These are phyloP conservation scores for Serripes groenlandicus DNA, from an alignment of 2,888 invertebrate genomes.

Conservation along the genomic window DNA sequence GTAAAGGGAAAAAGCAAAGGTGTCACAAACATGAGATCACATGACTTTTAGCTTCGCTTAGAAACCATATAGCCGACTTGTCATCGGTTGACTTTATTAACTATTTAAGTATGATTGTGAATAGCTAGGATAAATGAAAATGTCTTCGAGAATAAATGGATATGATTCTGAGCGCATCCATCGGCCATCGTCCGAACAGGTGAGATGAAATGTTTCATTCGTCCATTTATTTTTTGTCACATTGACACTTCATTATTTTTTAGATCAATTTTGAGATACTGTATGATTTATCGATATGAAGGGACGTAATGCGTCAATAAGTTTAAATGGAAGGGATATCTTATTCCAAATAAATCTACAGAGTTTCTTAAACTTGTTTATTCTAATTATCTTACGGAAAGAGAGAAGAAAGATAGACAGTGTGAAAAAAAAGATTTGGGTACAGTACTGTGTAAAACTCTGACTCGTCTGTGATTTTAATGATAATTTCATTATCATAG, in stretches of 20 bases:
- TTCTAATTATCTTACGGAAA: too few relatives aligned
- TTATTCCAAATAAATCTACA: constrained; percentile 2
- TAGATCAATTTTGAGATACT: neutral
- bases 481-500: neutral
- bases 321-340: neutral
- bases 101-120: constrained; percentile 13
- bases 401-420: too few relatives aligned
- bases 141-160: constrained; percentile 67
- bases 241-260: constrained; percentile 12
- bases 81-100: constrained; percentile 55
- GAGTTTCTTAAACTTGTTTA: too few relatives aligned
- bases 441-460: neutral
- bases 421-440: neutral
- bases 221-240: neutral
- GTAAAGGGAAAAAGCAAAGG: constrained; percentile 37
- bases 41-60: constrained; percentile 64
- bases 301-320: constrained; percentile 21
- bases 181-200: constrained; percentile 71
- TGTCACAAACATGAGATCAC: constrained; percentile 54
- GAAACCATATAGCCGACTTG: constrained; percentile 63
- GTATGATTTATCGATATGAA: constrained; percentile 15
- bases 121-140: constrained; percentile 40
- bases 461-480: neutral
- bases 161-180: constrained; percentile 62
- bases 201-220: constrained; percentile 26